Percentiles rank a stretch among this genome's conserved stretches.
Evolutionary conservation across 2,888 invertebrate genomes (phyloP).

Genomic region (Drosophila aldrichi): DNA sequence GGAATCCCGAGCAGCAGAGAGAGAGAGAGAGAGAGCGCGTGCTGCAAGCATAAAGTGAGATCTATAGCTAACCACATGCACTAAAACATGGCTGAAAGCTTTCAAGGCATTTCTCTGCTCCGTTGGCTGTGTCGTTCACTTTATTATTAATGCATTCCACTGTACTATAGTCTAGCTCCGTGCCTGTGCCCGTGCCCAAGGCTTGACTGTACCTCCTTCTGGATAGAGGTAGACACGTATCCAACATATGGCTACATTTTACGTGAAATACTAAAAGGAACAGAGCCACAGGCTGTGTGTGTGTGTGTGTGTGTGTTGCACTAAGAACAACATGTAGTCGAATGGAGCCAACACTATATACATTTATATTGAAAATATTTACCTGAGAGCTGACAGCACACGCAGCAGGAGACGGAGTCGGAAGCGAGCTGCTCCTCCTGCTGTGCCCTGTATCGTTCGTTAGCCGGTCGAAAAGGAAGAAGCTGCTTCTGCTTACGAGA

Average conservation of each 20-base stretch:
- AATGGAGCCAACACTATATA: conserved; percentile 26
- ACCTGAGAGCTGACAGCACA: conserved; percentile 39
- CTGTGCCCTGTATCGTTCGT: conserved; percentile 16
- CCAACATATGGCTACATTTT: conserved; percentile 56
- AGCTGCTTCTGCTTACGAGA: background rate
- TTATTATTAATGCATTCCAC: conserved; percentile 4
- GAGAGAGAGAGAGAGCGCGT: no score
- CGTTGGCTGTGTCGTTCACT: background rate
- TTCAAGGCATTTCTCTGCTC: conserved; percentile 2
- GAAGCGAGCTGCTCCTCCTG: conserved; percentile 33
- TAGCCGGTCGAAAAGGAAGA: conserved; percentile 3
- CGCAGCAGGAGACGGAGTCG: conserved; percentile 37
- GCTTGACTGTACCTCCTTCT: conserved; percentile 31
- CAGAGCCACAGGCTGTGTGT: conserved; percentile 27
- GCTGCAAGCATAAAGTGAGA: background rate
- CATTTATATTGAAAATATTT: conserved; percentile 54
- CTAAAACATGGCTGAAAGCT: conserved; percentile 5
- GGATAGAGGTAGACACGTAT: conserved; percentile 38
- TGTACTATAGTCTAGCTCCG: background rate
- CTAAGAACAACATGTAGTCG: conserved; percentile 33
- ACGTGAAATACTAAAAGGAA: conserved; percentile 42
- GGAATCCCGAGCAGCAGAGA: background rate
- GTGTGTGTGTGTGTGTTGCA: conserved; percentile 39
- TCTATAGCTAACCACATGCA: background rate
- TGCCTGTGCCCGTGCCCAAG: background rate